Evolutionary conservation across 2,888 invertebrate species (phyloP), one percentile per base, ranked within the genome.

Genomic region (Hylaea fasciaria): DNA sequence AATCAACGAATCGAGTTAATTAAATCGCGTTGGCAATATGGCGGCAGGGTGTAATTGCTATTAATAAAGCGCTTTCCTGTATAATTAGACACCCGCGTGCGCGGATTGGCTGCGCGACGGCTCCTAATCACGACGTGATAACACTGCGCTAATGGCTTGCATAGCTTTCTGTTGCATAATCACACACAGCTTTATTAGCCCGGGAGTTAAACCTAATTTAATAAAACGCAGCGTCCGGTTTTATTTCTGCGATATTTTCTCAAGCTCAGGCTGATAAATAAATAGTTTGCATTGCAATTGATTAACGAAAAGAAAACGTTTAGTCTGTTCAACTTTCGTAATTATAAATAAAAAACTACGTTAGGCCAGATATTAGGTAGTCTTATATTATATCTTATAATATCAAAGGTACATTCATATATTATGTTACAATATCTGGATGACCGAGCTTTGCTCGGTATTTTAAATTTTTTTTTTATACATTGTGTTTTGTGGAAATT

Each of bases 1-100:
- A 90, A 91, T 91, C 91, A 91, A 88, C 89, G 89, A 84, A 89
- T 88, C 80, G 82, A 91, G 91, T 91, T 89, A 91, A 92, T 92
- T 90, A 91, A 92, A 91, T 89, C 89, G 89, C 85, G 80, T 85
- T 82, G 82, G 88, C 89, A 91, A 89, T 87, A 91, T 91, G 91
- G 91, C 91, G 89, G 85, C 87, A 76, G 84, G 77, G 82, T 85
- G 87, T 90, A 88, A 91, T 91, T 91, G 90, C 91, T 91, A 92
- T 89, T 92, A 91, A 92, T 92, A 92, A 91, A 91, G 89, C 87
- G 85, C 87, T 88, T 87, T 88, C 87, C 90, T 87, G 89, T 88
- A 89, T 91, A 91, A 92, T 91, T 89, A 90, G 89, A 85, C 78
- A 83, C 80, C 74, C 69, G 79, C 73, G 83, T 72, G 82, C 86